Base-by-base conservation (phyloP, 2,113 vertebrate species). In the Chaenogobius annularis region DNA sequence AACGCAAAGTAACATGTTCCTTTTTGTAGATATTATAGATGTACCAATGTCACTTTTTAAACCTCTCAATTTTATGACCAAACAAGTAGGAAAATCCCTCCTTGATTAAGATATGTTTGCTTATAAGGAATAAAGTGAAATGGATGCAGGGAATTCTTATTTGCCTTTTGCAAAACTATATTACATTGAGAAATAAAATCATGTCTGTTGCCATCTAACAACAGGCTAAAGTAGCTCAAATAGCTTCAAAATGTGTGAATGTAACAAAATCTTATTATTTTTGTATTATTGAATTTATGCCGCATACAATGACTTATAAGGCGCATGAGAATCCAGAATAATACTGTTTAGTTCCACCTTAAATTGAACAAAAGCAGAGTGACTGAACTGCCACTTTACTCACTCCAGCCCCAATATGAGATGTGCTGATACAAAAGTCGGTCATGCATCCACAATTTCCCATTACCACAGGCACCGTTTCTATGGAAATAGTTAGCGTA, bases 401-500 rank as follows among this genome's bases (percentile, higher is more conserved):
- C 3, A 63, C 31, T 11, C 17, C 31, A 63, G 17, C 35, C 9
- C 61, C 8, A 20, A 63, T 11, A 20, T 43, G 35, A 40, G 64
- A 65, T 46, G 43, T 48, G 17, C 5, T 47, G 47, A 26, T 59
- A 43, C 19, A 23, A 54, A 20, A 66, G 15, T 56, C 26, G 67
- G 35, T 67, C 48, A 54, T 66, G 64, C 62, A 75, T 72, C 4
- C 43, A 37, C 17, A 5, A 14, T 72, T 69, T 75, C 22, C 20
- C 63, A 58, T 76, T 68, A 58, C 54, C 23, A 20, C 58, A 54
- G 58, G 17, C 47, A 15, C 70, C 68, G 79, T 86, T 86, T 77
- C 77, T 75, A 84, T 81, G 79, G 81, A 74, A 69, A 83, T 79
- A 50, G 40, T 59, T 69, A 5, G 19, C 13, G 6, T 52, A 70